Percentiles rank a stretch among this genome's conserved stretches.
Conservation (phyloP, 2,888 invertebrate genomes). For the Lepeophtheirus nordmannii region DNA sequence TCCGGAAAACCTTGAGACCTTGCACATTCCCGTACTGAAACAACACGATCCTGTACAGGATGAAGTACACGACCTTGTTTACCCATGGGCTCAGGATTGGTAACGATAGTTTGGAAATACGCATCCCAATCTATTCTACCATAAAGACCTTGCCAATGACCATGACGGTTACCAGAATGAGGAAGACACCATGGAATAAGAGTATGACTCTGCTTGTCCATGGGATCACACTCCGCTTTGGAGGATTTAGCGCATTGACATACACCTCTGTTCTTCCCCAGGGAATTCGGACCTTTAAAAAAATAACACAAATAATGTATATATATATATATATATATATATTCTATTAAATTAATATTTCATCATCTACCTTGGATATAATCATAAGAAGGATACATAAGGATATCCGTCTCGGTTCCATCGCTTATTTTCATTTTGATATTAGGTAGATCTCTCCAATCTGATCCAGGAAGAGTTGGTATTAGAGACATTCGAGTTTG, state of each 20-base stretch:
- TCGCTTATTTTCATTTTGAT: constrained; percentile 51
- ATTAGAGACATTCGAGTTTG: constrained; percentile 59
- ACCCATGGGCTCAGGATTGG: constrained; percentile 75
- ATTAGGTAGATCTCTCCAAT: constrained; percentile 75
- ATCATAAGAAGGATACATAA: constrained; percentile 34
- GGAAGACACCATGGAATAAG: constrained; percentile 76
- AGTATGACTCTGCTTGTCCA: constrained; percentile 61
- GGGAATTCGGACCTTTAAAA: too few relatives aligned
- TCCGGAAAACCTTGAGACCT: constrained; percentile 71
- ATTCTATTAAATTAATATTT: not conserved
- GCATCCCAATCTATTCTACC: constrained; percentile 65
- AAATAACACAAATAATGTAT: not conserved
- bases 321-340: not conserved
- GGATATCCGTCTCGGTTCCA: constrained; percentile 41
- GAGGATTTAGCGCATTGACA: constrained; percentile 50
- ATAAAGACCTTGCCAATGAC: constrained; percentile 71
- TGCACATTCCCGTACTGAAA: constrained; percentile 73
- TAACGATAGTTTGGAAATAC: constrained; percentile 64
- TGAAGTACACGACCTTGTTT: constrained; percentile 74
- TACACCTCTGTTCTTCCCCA: constrained; percentile 49
- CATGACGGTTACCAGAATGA: constrained; percentile 67
- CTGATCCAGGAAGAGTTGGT: constrained; percentile 56
- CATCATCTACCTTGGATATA: not conserved
- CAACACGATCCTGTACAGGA: constrained; percentile 59
- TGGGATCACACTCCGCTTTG: constrained; percentile 43